These are phyloP conservation scores for Anarsia innoxiella DNA, from an alignment of 2,888 invertebrate species.

Conservation along the genomic window DNA sequence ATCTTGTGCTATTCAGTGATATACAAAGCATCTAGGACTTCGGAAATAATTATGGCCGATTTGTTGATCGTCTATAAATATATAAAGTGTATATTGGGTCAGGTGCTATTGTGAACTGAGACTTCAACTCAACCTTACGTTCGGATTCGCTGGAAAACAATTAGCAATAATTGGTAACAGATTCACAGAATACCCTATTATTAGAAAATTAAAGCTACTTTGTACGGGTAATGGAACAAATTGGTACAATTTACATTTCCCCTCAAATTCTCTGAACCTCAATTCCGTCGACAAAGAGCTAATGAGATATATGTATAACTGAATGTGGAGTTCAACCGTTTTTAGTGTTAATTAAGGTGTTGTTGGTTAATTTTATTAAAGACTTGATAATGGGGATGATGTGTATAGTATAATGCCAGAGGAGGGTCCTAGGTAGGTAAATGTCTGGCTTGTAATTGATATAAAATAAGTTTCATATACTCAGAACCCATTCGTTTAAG, in stretches of 20 bases:
- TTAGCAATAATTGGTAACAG: conserved; percentile 11
- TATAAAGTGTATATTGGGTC: conserved; percentile 18
- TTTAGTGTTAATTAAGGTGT: conserved; percentile 18
- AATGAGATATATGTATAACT: conserved; percentile 25
- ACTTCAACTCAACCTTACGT: conserved; percentile 11
- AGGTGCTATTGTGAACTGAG: conserved; percentile 24
- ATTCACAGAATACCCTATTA: conserved; percentile 20
- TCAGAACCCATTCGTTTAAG: no score
- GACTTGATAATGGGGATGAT: background rate
- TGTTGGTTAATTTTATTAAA: conserved; percentile 10
- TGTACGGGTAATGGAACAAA: conserved; percentile 27
- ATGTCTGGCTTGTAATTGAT: background rate
- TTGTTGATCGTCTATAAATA: conserved; percentile 15
- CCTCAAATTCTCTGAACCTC: conserved; percentile 12
- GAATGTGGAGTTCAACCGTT: conserved; percentile 20
- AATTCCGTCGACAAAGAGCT: conserved; percentile 19
- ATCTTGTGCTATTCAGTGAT: conserved; percentile 69
- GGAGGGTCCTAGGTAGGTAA: background rate
- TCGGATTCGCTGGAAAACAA: conserved; percentile 10
- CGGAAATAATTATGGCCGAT: conserved; percentile 5
- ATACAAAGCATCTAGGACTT: conserved; percentile 21
- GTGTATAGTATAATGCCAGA: background rate
- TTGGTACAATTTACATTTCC: conserved; percentile 28
- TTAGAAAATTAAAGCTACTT: conserved; percentile 24
- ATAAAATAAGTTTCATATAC: no score